Evolutionary conservation across 2,888 invertebrate species (phyloP).

Genomic region (Acleris cristana): DNA sequence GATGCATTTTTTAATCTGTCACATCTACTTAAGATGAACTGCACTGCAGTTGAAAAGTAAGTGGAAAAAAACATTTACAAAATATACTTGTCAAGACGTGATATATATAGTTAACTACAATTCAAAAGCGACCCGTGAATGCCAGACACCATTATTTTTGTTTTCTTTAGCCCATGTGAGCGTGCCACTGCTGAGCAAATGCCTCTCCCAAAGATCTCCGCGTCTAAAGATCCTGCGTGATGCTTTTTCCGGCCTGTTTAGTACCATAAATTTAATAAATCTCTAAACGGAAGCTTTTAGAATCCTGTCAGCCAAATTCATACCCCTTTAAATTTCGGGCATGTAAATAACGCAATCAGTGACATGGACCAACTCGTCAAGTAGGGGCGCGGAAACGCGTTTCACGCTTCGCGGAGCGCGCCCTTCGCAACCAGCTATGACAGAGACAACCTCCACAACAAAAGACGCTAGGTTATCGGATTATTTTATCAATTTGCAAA

Average conservation of each 20-base stretch:
- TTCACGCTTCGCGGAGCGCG: constrained; percentile 28
- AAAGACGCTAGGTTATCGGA: not conserved
- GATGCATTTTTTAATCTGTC: not conserved
- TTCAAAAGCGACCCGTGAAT: no score
- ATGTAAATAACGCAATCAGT: constrained; percentile 36
- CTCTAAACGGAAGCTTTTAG: not conserved
- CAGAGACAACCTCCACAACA: constrained; percentile 6
- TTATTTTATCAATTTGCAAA: no score
- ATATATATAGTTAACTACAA: not conserved
- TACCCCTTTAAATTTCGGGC: constrained; percentile 8
- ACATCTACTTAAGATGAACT: constrained; percentile 13
- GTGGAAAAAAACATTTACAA: constrained; percentile 2
- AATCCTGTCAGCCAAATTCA: not conserved
- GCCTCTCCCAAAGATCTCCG: no score
- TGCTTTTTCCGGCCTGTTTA: no score
- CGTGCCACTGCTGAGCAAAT: no score
- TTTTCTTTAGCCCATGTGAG: no score
- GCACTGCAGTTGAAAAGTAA: constrained; percentile 17
- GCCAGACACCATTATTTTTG: no score
- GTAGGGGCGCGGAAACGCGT: constrained; percentile 23
- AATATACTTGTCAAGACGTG: constrained; percentile 8
- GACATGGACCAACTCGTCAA: constrained; percentile 28
- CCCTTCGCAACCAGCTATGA: constrained; percentile 2
- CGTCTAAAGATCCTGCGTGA: no score
- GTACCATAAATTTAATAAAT: not conserved